Conservation (phyloP, 2,797 vertebrate species). For the Gymnoscopelus braueri region DNA sequence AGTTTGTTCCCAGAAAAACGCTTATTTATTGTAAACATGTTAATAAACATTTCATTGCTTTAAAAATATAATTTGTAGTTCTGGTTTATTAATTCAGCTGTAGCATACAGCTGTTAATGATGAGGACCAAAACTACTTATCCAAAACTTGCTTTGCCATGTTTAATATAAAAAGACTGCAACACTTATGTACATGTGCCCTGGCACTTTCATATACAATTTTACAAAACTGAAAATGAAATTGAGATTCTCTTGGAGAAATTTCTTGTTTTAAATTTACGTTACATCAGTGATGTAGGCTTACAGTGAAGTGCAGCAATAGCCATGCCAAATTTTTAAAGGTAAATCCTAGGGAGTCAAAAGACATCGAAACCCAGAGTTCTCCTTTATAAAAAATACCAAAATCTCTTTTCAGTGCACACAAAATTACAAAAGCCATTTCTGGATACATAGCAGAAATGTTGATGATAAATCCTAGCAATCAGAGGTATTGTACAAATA, state of each 20-base stretch:
- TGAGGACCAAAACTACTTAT: constrained; percentile 41
- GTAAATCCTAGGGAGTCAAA: constrained; percentile 55
- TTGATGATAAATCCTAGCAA: constrained; percentile 81
- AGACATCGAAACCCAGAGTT: constrained; percentile 60
- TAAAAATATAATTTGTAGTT: constrained; percentile 2
- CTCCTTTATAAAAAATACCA: constrained; percentile 84
- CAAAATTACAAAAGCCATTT: constrained; percentile 87
- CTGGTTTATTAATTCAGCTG: not conserved
- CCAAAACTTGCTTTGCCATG: constrained; percentile 54
- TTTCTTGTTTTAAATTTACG: constrained; percentile 39
- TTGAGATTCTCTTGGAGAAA: constrained; percentile 53
- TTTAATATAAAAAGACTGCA: constrained; percentile 82
- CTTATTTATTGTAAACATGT: constrained; percentile 71
- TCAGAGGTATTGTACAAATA: constrained; percentile 83
- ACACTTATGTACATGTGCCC: constrained; percentile 79
- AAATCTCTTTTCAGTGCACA: constrained; percentile 87
- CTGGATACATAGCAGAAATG: constrained; percentile 79
- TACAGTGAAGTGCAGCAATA: constrained; percentile 58
- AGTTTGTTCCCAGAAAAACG: constrained; percentile 14
- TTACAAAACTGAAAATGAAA: constrained; percentile 76
- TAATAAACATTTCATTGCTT: constrained; percentile 34
- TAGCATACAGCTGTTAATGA: constrained; percentile 24
- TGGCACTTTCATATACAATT: constrained; percentile 75
- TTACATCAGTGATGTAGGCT: constrained; percentile 61
- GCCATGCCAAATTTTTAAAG: constrained; percentile 65